phyloP scores from a whole-genome alignment of 2,797 vertebrate genomes.

The Mormyrops boulengeri region DNA sequence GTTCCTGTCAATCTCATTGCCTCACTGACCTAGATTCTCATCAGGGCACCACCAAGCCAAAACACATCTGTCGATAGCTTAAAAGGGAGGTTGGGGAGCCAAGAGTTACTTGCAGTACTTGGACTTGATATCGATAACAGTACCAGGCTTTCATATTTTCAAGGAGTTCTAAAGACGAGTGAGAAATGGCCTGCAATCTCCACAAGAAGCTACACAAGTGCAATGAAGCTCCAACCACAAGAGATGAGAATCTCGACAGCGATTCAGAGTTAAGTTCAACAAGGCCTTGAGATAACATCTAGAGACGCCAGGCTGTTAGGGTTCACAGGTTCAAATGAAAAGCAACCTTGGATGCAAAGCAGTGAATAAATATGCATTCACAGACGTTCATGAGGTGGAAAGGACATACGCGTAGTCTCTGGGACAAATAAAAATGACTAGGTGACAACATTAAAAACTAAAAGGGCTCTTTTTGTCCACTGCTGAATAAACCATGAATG shows the following conservation, averaged over 20 bases:
- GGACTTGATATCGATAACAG: slow-evolving; percentile 2
- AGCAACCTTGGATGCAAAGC: not conserved
- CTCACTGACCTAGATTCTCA: not conserved
- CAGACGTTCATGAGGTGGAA: not conserved
- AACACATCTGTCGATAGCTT: not conserved
- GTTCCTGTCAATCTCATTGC: not conserved
- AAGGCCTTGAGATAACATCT: slow-evolving; percentile 17
- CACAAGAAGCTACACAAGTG: slow-evolving; percentile 26
- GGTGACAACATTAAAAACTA: not conserved
- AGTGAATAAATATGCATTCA: not conserved
- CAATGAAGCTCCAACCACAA: slow-evolving; percentile 35
- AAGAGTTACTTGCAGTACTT: not conserved
- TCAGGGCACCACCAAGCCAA: not conserved
- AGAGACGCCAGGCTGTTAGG: slow-evolving; percentile 14
- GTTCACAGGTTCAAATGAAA: slow-evolving; percentile 2
- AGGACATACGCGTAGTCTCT: not conserved
- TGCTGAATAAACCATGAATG: not conserved
- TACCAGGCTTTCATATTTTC: slow-evolving; percentile 12
- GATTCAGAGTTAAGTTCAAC: slow-evolving; percentile 19
- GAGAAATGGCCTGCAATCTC: slow-evolving; percentile 38
- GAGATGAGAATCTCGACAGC: slow-evolving; percentile 25
- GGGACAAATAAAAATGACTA: not conserved
- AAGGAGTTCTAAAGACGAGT: slow-evolving; percentile 24
- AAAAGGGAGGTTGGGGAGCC: not conserved
- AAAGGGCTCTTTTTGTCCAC: not conserved